A percentile compares a stretch with the other conserved stretches of the same genome.
Conservation (phyloP, 1,140 invertebrate species). For the Heliconius hewitsoni region DNA sequence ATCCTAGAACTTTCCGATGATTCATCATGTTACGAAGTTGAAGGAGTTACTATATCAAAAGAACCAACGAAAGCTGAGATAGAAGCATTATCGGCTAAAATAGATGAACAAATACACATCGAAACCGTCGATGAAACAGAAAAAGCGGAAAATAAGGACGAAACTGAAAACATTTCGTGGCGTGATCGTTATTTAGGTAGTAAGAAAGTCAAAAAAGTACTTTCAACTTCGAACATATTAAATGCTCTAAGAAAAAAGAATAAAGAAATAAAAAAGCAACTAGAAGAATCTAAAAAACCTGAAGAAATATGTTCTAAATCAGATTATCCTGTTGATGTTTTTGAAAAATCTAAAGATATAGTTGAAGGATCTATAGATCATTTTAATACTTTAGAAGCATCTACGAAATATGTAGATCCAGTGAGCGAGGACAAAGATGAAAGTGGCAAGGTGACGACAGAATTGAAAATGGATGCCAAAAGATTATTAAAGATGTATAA, state of each 20-base stretch:
- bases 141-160: conserved; percentile 50
- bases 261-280: conserved; percentile 80
- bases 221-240: conserved; percentile 80
- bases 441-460: conserved; percentile 47
- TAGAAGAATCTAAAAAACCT: conserved; percentile 59
- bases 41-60: conserved; percentile 67
- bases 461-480: conserved; percentile 78
- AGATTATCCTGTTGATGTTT: conserved; percentile 26
- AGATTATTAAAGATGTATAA: conserved; percentile 73
- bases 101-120: conserved; percentile 64
- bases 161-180: conserved; percentile 68
- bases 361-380: conserved; percentile 75
- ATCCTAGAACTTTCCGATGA: conserved; percentile 74
- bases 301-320: conserved; percentile 25
- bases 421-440: conserved; percentile 48
- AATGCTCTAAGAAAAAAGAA: conserved; percentile 83
- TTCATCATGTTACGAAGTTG: conserved; percentile 72
- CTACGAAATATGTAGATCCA: conserved; percentile 73
- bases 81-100: conserved; percentile 71
- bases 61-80: conserved; percentile 72
- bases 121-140: conserved; percentile 53
- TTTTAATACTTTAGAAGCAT: conserved; percentile 73
- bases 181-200: conserved; percentile 77
- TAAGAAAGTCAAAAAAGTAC: conserved; percentile 82
- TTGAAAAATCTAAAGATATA: conserved; percentile 28